Base-by-base conservation (phyloP, 2,888 invertebrate species). In the Amitus sp. region DNA sequence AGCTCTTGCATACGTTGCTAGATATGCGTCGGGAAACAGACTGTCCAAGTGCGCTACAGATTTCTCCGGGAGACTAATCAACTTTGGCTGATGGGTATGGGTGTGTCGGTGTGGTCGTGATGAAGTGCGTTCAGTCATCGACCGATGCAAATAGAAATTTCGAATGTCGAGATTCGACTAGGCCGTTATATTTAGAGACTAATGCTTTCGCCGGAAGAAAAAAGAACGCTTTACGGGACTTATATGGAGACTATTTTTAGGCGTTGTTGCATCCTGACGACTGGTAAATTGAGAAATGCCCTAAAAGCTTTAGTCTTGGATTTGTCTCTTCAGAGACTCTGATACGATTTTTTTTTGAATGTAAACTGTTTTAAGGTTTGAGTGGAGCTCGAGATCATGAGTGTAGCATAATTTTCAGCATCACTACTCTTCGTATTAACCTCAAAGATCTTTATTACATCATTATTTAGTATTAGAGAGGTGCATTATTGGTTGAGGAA, bases 271-370 rank as follows among this genome's bases (percentile, higher is more conserved):
- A 57, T 60, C 66, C 60, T 71, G 70, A 71, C 67, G 67, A 61
- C 70, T 71, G 69, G 62, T 51, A 62, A 69, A 71, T 71, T 65
- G 67, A 70, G 66, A 64, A 61, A 65, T 61, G 62, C 62, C 53
- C 47, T 48, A 55, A 47, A 53, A 65, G 57, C 62, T 37, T 67
- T 68, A 69, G 67, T 68, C 65, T 66, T 56, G 62, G 65, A 69
- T 71, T 69, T 65, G 67, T 70, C 58, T 63, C 54, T 56, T n/a
- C n/a, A n/a, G n/a, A n/a, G n/a, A n/a, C n/a, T n/a, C n/a, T n/a
- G n/a, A n/a, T n/a, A n/a, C n/a, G n/a, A n/a, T n/a, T n/a, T n/a
- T n/a, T n/a, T n/a, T n/a, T n/a, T n/a, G n/a, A n/a, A n/a, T n/a
- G n/a, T n/a, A n/a, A n/a, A n/a, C n/a, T n/a, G n/a, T n/a, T n/a